Evolutionary conservation across 2,113 vertebrate genomes (phyloP), one percentile per base, ranked within the genome.

Genomic region (Cygnus buccinator): DNA sequence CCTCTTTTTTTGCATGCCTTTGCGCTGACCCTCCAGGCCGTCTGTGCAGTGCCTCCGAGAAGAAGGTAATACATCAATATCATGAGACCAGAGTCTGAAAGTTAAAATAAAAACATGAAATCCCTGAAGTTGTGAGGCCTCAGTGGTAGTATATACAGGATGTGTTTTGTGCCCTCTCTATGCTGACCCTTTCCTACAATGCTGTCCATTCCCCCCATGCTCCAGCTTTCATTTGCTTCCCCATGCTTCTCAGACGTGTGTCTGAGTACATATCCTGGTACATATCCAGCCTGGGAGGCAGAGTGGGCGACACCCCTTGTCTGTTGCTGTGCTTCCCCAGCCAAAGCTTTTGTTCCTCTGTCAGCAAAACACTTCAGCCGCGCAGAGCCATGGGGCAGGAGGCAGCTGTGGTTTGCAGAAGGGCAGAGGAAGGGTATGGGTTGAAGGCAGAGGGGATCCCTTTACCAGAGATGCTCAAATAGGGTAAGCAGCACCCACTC

Each of bases 181-280:
- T 1, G 1, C 55, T 71, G 41, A 10, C 58, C 26, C 31, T 84
- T 58, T 63, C 44, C n/a, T 31, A 26, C 4, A 11, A 29, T 26
- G 29, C 43, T 1, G 0, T 43, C 12, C 0, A 0, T 61, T 54
- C 14, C 43, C 3, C 0, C 44, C 6, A 23, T 39, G 48, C 22
- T 21, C 23, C 57, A 63, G n/a, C 43, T 65, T 65, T 41, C 13
- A 2, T 41, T 14, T 79, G 33, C 17, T 16, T 9, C 12, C 1
- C 0, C 9, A 3, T 22, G 7, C 7, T 82, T 48, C 57, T 79
- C 4, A 0, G 41, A n/a, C 28, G 28, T 11, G 23, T 4, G 1
- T 12, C 3, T 3, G 43, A 39, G 39, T 39, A 39, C 39, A 2
- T 39, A 23, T 31, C 26, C 22, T 80, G 0, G 0, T 29, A 20